Evolutionary conservation across 2,797 vertebrate genomes (phyloP).

Genomic region (Smutsia temminckii): DNA sequence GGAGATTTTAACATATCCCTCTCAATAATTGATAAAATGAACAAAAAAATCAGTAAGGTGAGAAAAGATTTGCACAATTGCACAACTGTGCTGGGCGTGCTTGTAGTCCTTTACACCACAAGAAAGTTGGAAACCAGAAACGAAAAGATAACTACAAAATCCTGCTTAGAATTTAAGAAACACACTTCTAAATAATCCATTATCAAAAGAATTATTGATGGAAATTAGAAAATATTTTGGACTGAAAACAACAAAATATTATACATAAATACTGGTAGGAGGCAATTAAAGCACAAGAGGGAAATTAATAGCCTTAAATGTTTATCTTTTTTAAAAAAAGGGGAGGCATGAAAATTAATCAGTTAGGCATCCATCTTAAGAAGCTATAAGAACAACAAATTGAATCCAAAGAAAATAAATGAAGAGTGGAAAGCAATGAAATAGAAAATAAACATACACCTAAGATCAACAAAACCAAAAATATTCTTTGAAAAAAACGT

Average conservation of each 20-base stretch:
- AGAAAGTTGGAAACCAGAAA: not conserved
- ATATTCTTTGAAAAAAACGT: not conserved
- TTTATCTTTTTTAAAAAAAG: not conserved
- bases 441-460: not conserved
- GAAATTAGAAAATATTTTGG: conserved; percentile 10
- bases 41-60: not conserved
- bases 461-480: not conserved
- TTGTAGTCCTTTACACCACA: too few relatives aligned
- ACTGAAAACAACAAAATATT: not conserved
- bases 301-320: not conserved
- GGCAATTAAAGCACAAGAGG: not conserved
- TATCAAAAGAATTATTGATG: not conserved
- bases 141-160: not conserved
- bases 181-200: not conserved
- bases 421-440: not conserved
- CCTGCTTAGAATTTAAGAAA: not conserved
- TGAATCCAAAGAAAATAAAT: not conserved
- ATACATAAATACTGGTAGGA: not conserved
- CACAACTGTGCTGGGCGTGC: too few relatives aligned
- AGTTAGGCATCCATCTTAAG: not conserved
- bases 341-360: not conserved
- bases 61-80: not conserved
- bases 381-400: not conserved
- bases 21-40: not conserved
- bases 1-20: not conserved